These are phyloP conservation scores for Silurus meridionalis DNA, from an alignment of 2,113 vertebrate species.

Conservation along the genomic window DNA sequence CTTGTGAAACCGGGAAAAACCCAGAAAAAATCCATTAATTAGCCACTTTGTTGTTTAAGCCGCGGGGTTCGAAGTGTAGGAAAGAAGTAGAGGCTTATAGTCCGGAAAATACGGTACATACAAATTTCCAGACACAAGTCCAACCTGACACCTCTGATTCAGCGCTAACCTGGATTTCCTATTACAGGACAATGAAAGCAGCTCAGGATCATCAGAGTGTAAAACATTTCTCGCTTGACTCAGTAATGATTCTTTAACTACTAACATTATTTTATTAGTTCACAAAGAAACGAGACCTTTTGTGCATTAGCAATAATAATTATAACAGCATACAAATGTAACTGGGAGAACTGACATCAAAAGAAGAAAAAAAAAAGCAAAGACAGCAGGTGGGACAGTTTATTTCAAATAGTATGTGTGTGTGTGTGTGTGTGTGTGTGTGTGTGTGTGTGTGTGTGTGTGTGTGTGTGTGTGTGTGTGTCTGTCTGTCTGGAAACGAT, in stretches of 20 bases:
- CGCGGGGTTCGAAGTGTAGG: too few species aligned
- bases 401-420: not conserved
- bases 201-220: not conserved
- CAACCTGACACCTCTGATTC: not conserved
- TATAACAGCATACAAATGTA: not conserved
- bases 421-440: not conserved
- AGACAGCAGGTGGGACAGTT: constrained; percentile 26
- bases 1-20: too few species aligned
- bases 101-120: not conserved
- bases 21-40: too few species aligned
- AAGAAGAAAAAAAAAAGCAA: not conserved
- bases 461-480: not conserved
- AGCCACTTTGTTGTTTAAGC: too few species aligned
- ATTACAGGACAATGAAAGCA: not conserved
- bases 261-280: not conserved
- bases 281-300: not conserved
- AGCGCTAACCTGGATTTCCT: not conserved
- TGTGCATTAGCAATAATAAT: not conserved
- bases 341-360: not conserved
- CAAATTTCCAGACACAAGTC: not conserved
- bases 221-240: not conserved
- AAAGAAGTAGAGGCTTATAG: too few species aligned
- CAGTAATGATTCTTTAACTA: not conserved
- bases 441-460: not conserved
- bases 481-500: constrained; percentile 3